Conservation (phyloP, 2,797 vertebrate species). For the Sebastes kiyomatsui region DNA sequence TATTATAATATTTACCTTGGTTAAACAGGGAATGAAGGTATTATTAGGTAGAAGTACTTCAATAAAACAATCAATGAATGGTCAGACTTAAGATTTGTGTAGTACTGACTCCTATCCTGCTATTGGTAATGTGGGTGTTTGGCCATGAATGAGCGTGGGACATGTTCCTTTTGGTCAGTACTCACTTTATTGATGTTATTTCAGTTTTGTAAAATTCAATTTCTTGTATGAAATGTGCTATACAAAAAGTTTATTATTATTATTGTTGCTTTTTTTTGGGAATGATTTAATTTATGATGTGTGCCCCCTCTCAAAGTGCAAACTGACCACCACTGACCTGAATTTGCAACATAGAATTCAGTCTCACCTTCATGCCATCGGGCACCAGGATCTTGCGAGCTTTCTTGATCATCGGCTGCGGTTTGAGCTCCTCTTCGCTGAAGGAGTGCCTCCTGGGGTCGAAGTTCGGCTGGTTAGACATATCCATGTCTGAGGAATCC, state of each 20-base stretch:
- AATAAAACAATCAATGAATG: slow-evolving; percentile 34
- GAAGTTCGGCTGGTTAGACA: slow-evolving; percentile 87
- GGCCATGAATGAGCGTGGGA: slow-evolving; percentile 42
- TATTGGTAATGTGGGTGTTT: slow-evolving; percentile 44
- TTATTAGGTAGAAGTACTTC: neutral
- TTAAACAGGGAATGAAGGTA: neutral
- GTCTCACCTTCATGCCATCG: slow-evolving; percentile 88
- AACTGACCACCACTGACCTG: neutral
- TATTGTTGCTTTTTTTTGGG: too few relatives aligned
- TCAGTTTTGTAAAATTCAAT: neutral
- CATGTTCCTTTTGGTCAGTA: slow-evolving; percentile 22
- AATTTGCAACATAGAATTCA: neutral
- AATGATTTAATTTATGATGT: neutral
- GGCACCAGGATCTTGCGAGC: slow-evolving; percentile 93
- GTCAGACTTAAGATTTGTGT: neutral
- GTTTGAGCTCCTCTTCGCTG: slow-evolving; percentile 92
- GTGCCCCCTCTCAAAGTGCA: neutral
- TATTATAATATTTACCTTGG: neutral
- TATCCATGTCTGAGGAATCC: slow-evolving; percentile 85
- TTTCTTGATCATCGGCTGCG: slow-evolving; percentile 96
- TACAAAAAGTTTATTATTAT: neutral
- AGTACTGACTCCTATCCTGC: neutral
- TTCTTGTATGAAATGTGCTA: neutral
- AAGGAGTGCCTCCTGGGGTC: slow-evolving; percentile 90
- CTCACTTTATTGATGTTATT: neutral